A percentile compares a stretch with the other conserved stretches of the same genome.
Evolutionary conservation across 2,888 invertebrate genomes (phyloP).

Genomic region (Xestia c-nigrum): DNA sequence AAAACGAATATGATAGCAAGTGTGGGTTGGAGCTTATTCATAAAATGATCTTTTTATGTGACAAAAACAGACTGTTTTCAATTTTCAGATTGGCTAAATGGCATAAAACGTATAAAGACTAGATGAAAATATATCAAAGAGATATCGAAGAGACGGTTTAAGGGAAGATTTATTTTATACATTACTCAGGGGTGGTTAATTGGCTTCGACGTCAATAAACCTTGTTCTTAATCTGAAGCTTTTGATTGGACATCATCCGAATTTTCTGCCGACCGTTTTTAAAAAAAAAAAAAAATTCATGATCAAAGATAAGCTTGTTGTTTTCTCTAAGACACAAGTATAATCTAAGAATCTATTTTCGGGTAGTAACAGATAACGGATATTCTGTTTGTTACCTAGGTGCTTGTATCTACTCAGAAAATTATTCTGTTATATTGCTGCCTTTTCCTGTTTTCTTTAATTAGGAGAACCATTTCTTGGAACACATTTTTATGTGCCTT

Average conservation of each 20-base stretch:
- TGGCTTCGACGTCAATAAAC: background rate
- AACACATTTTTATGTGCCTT: background rate
- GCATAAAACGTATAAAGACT: background rate
- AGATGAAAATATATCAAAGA: constrained; percentile 13
- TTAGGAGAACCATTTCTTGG: background rate
- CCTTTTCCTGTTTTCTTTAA: background rate
- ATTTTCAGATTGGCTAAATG: constrained; percentile 17
- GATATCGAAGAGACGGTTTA: background rate
- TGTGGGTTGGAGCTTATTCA: constrained; percentile 9
- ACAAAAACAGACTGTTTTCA: constrained; percentile 37
- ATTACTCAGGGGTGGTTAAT: background rate
- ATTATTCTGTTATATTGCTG: background rate
- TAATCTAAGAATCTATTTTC: background rate
- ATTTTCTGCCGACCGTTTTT: background rate
- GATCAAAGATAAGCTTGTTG: constrained; percentile 9
- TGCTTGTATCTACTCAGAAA: background rate
- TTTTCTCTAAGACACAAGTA: background rate
- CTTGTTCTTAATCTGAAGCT: background rate
- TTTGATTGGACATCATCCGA: constrained; percentile 1
- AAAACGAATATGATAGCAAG: constrained; percentile 21
- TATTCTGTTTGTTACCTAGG: background rate
- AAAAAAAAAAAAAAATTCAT: background rate
- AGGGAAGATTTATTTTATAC: constrained; percentile 1
- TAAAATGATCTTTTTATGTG: constrained; percentile 14
- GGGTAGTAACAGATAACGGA: background rate